Conservation (phyloP, 2,113 vertebrate genomes). For the Ameiurus melas region DNA sequence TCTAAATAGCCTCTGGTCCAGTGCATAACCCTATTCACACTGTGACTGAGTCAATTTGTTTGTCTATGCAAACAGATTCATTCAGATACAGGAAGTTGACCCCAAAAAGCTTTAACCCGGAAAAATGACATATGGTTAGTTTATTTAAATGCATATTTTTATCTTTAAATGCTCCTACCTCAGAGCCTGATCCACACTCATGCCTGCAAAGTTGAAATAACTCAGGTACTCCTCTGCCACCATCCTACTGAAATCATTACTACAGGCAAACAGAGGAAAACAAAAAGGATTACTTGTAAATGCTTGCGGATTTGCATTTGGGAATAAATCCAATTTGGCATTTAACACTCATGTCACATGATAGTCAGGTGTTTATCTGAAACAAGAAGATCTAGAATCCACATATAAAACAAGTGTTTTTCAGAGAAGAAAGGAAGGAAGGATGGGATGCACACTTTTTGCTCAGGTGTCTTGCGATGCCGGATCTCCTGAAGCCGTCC, state of each 20-base stretch:
- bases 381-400: neutral
- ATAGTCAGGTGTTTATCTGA: neutral
- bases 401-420: neutral
- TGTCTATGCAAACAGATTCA: neutral
- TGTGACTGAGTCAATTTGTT: neutral
- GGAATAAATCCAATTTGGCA: neutral
- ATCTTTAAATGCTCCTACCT: constrained; percentile 75
- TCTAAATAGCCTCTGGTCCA: neutral
- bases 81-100: neutral
- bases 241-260: constrained; percentile 94
- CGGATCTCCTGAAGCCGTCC: constrained; percentile 93
- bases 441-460: constrained; percentile 81
- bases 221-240: constrained; percentile 93
- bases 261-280: constrained; percentile 60
- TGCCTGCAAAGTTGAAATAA: constrained; percentile 87
- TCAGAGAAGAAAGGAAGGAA: neutral
- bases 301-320: neutral
- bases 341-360: neutral
- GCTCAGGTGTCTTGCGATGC: constrained; percentile 89
- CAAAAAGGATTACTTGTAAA: neutral
- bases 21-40: neutral
- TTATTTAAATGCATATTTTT: neutral
- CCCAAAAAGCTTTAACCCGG: neutral
- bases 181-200: constrained; percentile 91
- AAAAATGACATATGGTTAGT: neutral